Conservation (phyloP, 1,140 invertebrate genomes). For the Drosophila cardini region DNA sequence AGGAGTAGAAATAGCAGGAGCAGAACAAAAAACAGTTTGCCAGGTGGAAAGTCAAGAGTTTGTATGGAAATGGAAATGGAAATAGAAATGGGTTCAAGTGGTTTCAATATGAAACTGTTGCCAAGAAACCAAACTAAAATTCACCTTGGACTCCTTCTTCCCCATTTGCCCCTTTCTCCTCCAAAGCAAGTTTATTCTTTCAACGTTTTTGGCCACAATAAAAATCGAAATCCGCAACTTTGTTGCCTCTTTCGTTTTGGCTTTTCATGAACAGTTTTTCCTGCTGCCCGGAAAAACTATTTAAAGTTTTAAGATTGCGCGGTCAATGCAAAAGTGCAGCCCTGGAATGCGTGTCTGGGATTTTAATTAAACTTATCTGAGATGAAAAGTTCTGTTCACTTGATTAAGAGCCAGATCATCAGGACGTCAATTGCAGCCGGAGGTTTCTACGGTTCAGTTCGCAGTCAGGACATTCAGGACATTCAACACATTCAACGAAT, state of each 20-base stretch:
- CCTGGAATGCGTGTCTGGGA: conserved; percentile 36
- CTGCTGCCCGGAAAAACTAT: conserved; percentile 43
- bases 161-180: background rate
- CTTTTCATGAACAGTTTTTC: conserved; percentile 28
- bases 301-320: conserved; percentile 52
- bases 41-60: conserved; percentile 40
- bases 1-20: conserved; percentile 17
- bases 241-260: conserved; percentile 38
- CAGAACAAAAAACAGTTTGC: background rate
- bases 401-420: conserved; percentile 68
- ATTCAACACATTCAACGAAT: conserved; percentile 51
- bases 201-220: conserved; percentile 62
- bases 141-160: conserved; percentile 17
- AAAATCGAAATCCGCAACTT: conserved; percentile 78
- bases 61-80: conserved; percentile 41
- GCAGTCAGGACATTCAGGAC: background rate
- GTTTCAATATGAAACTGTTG: conserved; percentile 70
- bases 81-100: conserved; percentile 47
- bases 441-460: background rate
- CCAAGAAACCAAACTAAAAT: conserved; percentile 55
- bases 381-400: conserved; percentile 35
- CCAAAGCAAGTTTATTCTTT: conserved; percentile 25
- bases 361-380: conserved; percentile 79
- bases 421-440: conserved; percentile 17
- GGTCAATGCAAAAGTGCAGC: conserved; percentile 27